Percentiles rank a stretch among this genome's conserved stretches.
These are phyloP conservation scores for Illadopsis cleaveri DNA, from an alignment of 2,113 vertebrate genomes.

Conservation along the genomic window DNA sequence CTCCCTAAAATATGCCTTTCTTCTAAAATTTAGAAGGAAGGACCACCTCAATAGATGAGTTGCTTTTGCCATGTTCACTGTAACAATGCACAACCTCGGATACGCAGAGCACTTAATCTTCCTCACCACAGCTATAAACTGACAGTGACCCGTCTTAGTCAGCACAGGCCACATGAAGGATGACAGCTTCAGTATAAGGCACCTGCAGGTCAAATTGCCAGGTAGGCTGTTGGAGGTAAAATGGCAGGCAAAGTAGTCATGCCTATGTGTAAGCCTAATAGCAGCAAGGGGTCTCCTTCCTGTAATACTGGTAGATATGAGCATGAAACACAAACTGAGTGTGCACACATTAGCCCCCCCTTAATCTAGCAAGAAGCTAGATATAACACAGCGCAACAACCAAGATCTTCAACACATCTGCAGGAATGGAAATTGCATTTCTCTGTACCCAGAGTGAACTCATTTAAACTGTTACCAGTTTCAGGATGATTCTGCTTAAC, in stretches of 20 bases:
- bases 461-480: not conserved
- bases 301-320: not conserved
- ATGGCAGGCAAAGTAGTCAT: not conserved
- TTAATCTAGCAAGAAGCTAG: not conserved
- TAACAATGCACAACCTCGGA: not conserved
- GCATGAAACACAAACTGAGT: not conserved
- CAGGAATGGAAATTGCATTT: not conserved
- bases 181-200: not conserved
- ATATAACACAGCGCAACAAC: not conserved
- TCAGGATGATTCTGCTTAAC: not conserved
- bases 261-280: not conserved
- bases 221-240: not conserved
- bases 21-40: not conserved
- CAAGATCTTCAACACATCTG: not conserved
- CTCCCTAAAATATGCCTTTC: not conserved
- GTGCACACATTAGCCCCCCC: not conserved
- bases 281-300: not conserved
- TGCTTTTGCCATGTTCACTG: not conserved
- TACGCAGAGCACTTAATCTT: not conserved
- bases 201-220: not conserved
- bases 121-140: not conserved
- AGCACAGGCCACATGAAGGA: not conserved
- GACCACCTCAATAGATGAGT: not conserved
- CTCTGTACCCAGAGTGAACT: not conserved
- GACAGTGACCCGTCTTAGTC: not conserved